phyloP scores from a whole-genome alignment of 2,797 vertebrate genomes.

The Danio choprae region DNA sequence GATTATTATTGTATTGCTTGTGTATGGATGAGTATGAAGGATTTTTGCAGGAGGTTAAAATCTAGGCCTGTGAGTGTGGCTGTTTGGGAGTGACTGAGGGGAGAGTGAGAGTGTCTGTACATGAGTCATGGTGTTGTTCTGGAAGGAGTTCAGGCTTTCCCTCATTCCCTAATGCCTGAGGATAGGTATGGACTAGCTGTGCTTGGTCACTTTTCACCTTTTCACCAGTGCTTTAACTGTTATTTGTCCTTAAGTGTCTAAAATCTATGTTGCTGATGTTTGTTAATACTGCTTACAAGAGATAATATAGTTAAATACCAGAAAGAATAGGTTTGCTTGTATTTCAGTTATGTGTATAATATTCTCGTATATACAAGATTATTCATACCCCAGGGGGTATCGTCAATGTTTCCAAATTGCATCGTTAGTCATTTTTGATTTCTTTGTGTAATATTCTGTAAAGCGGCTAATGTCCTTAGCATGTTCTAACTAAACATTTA shows the following conservation, averaged over 20 bases:
- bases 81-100: constrained; percentile 22
- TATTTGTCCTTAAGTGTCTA: background rate
- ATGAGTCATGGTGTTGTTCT: constrained; percentile 27
- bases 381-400: too few species aligned
- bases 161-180: constrained; percentile 23
- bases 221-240: constrained; percentile 12
- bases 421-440: too few species aligned
- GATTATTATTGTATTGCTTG: background rate
- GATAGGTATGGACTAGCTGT: constrained; percentile 9
- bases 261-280: background rate
- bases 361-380: too few species aligned
- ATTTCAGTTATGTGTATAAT: too few species aligned
- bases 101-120: constrained; percentile 18
- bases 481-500: too few species aligned
- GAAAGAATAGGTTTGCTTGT: too few species aligned
- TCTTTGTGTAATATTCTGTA: too few species aligned
- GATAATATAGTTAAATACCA: too few species aligned
- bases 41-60: constrained; percentile 9
- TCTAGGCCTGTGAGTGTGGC: background rate
- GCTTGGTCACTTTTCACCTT: background rate
- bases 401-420: too few species aligned
- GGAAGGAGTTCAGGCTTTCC: constrained; percentile 16
- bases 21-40: background rate
- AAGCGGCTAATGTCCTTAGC: too few species aligned
- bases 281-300: background rate